Base-by-base conservation (phyloP, 2,888 invertebrate genomes). In the Dynastes grantii region DNA sequence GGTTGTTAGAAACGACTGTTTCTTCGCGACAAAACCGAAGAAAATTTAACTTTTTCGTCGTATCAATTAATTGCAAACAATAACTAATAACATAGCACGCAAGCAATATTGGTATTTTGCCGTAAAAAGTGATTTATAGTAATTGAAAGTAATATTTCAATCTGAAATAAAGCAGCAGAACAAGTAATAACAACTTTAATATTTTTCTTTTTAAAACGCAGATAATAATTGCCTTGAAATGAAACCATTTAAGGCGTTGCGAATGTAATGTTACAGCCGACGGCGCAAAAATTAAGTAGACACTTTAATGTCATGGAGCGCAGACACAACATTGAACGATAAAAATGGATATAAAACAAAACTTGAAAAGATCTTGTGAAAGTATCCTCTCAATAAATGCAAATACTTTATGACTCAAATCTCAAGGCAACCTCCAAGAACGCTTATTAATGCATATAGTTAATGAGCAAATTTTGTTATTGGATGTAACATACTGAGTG, bases 151-250 rank as follows among this genome's bases (percentile, higher is more conserved):
- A 61, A 45, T 61, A 75, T 49, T 61, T 75, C 63, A 61, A 22
- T 61, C 32, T 29, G 1, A 49, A 53, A 51, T 51, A 63, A 55
- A 16, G 55, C 6, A n/a, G 32, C 70, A 8, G 22, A 4, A 22
- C 37, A 71, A 55, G 32, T 55, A 37, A 55, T 32, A 40, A 37
- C n/a, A 58, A 4, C 2, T 29, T 49, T 27, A 37, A n/a, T 8
- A 55, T 71, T 73, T 22, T 49, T 61, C 45, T 75, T 61, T 61
- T 49, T 45, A 37, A 45, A 75, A 29, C 40, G 22, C 27, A 75
- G 61, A 75, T 61, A 61, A 49, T 75, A 75, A 61, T 63, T 45
- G 63, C 73, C 73, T 61, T 75, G 73, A 61, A 75, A 75, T 27
- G 58, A 75, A 45, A 61, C 73, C 73, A 49, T 75, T 75, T 75